Base-by-base conservation (phyloP, 1,140 invertebrate genomes). In the Marisa cornuarietis region DNA sequence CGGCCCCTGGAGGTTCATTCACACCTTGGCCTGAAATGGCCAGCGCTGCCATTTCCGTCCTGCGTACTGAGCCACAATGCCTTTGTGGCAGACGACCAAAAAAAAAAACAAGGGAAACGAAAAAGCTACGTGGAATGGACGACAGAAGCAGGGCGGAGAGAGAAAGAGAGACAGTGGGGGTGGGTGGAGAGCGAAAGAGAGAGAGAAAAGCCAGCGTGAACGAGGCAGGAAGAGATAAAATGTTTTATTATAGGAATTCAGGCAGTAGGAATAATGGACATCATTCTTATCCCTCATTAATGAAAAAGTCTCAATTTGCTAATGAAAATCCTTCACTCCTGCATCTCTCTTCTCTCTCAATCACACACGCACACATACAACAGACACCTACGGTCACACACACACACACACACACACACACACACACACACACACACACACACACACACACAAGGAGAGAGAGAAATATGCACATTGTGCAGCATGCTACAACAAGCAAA, bases 391-490 rank as follows among this genome's bases (percentile, higher is more conserved):
- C 71, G 54, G 51, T 24, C 49, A 10, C 71, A 52, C 71, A 73
- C 71, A 73, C 71, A 73, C 71, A 73, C 71, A 73, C 71, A 73
- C 71, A 73, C 71, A 52, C 71, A 54, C 11, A 14, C 52, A 54
- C 16, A 52, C 51, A 54, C 71, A 52, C 18, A 71, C 26, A 71
- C 18, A 71, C 18, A 71, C 18, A 31, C 16, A 16, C 18, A 71
- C 18, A 71, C 14, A 71, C 18, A 71, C 14, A 71, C 18, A 71
- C 22, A 31, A 26, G 31, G 69, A 71, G 69, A 71, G 18, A 71
- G 69, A 71, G 69, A 71, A 1, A 42, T 22, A 58, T 18, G 0
- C 2, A 58, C 11, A 9, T 1, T 14, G 3, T 3, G 16, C 11
- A 11, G 9, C 52, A 54, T 9, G 14, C 54, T 14, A 14, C 11